These are phyloP conservation scores for Origma solitaria DNA, from an alignment of 2,113 vertebrate species.

Conservation along the genomic window DNA sequence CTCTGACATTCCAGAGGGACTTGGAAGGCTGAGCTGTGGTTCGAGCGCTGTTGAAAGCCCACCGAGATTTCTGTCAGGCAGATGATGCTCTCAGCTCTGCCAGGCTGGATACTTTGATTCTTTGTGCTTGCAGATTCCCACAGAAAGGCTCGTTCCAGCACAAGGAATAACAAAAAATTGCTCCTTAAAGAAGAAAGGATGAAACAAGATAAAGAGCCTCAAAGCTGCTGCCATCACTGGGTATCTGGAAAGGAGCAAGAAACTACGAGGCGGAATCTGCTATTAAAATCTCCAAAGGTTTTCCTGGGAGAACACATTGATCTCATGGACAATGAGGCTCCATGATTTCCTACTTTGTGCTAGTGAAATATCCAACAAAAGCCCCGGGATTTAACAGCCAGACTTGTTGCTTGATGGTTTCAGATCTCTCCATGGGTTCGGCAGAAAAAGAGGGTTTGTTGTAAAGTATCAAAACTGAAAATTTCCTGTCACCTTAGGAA, in stretches of 20 bases:
- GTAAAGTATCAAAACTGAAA: neutral
- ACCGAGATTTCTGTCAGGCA: neutral
- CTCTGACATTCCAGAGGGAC: neutral
- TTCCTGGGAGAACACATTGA: neutral
- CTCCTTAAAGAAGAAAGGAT: constrained; percentile 61
- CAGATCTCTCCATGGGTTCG: constrained; percentile 12
- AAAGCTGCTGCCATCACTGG: constrained; percentile 32
- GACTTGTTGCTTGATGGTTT: neutral
- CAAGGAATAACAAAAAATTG: constrained; percentile 14
- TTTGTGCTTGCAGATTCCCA: constrained; percentile 15
- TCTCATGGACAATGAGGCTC: neutral
- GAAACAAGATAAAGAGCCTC: constrained; percentile 50
- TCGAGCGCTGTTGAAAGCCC: neutral
- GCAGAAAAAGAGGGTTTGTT: neutral
- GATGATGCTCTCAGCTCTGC: constrained; percentile 13
- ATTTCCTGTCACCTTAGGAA: constrained; percentile 1
- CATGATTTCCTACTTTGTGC: neutral
- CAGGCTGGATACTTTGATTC: neutral
- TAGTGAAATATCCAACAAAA: neutral
- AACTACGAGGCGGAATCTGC: constrained; percentile 31
- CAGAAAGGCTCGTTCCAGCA: neutral
- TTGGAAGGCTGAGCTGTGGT: neutral
- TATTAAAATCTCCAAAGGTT: neutral
- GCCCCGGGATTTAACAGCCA: neutral
- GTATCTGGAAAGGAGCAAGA: constrained; percentile 46